phyloP scores from a whole-genome alignment of 2,888 invertebrate species.

The Drosophila nr. medialis region DNA sequence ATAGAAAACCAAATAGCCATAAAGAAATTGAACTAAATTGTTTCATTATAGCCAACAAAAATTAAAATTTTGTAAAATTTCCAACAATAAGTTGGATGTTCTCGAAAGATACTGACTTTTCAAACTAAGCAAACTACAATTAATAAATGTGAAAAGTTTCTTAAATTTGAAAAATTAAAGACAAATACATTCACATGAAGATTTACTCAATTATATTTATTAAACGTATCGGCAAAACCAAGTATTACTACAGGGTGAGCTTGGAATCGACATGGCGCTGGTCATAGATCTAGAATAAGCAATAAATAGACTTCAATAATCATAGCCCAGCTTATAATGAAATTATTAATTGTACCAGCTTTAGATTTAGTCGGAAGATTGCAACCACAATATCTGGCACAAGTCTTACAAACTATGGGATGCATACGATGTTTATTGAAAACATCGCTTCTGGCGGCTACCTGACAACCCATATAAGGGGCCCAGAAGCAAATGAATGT shows the following conservation, averaged over 20 bases:
- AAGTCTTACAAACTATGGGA: constrained; percentile 14
- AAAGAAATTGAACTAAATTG: not conserved
- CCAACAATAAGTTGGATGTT: not conserved
- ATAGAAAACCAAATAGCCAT: not conserved
- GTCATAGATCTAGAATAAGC: not conserved
- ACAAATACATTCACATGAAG: not conserved
- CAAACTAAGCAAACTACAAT: not conserved
- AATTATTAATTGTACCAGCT: not conserved
- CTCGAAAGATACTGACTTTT: not conserved
- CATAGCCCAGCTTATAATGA: not conserved
- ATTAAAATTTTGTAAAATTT: not conserved
- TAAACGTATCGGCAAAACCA: not conserved
- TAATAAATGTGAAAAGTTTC: not conserved
- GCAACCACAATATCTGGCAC: constrained; percentile 33
- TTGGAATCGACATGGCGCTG: not conserved
- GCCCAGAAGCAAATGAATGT: constrained; percentile 47
- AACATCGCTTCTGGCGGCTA: not conserved
- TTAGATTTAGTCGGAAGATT: rapidly evolving
- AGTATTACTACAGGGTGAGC: not conserved
- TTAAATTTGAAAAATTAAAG: not conserved
- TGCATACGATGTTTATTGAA: constrained; percentile 23
- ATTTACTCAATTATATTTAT: not conserved
- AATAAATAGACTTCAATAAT: not conserved
- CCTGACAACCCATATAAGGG: constrained; percentile 28
- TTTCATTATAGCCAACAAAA: not conserved